Conservation (phyloP, 2,797 vertebrate genomes). For the Oreortyx pictus region DNA sequence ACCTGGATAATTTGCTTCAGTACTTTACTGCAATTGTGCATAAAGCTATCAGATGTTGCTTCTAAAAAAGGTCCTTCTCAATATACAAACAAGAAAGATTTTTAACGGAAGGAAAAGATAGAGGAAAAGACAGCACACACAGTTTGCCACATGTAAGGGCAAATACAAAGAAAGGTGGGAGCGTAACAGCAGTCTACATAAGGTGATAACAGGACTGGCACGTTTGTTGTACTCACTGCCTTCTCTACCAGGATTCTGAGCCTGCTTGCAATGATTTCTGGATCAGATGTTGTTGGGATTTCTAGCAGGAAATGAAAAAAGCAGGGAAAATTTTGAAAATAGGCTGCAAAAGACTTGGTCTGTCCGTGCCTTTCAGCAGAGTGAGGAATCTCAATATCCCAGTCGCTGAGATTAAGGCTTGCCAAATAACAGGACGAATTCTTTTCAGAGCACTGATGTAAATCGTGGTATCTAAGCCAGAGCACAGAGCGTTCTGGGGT, state of each 20-base stretch:
- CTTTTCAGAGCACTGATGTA: background rate
- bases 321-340: rapidly evolving
- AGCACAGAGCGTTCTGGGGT: background rate
- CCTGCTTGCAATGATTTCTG: background rate
- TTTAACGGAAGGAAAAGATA: background rate
- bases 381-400: background rate
- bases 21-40: slow-evolving; percentile 61
- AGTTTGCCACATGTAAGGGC: background rate
- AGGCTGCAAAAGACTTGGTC: background rate
- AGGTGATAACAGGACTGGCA: background rate
- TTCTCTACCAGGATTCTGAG: background rate
- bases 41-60: slow-evolving; percentile 70
- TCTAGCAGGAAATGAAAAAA: background rate
- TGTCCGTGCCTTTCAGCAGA: background rate
- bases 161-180: background rate
- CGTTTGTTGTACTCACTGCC: background rate
- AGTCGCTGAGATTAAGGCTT: background rate
- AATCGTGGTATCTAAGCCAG: background rate
- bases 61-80: slow-evolving; percentile 34
- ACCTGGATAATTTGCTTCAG: slow-evolving; percentile 64
- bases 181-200: background rate
- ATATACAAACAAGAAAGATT: background rate
- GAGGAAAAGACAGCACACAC: background rate
- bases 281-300: background rate
- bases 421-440: background rate